Percentiles rank a stretch among this genome's conserved stretches.
phyloP scores from a whole-genome alignment of 2,797 vertebrate species.

The Pantherophis vulpinus region DNA sequence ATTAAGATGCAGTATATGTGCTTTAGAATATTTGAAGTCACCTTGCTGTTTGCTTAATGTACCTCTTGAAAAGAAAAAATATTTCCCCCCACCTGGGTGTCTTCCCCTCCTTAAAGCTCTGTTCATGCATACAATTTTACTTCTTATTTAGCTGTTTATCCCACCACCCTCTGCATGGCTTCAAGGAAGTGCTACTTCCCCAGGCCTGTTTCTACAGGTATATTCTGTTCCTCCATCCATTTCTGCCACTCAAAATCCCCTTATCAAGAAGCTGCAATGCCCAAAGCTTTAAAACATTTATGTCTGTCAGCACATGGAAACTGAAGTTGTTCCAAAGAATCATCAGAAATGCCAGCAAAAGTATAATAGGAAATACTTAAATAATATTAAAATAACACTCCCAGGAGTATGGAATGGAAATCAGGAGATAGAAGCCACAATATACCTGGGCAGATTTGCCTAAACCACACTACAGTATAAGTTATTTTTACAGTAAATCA shows the following conservation, averaged over 20 bases:
- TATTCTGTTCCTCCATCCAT: neutral
- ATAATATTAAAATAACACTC: neutral
- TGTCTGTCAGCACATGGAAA: conserved; percentile 33
- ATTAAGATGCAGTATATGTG: neutral
- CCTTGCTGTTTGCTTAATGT: neutral
- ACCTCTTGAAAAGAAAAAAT: neutral
- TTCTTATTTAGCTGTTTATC: neutral
- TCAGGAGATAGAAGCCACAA: neutral
- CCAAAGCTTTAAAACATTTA: neutral
- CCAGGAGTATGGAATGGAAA: neutral
- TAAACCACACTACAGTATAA: neutral
- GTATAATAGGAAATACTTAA: neutral
- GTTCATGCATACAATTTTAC: neutral
- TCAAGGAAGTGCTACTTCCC: neutral
- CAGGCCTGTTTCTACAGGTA: neutral
- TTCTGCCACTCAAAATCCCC: neutral
- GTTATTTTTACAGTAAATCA: neutral
- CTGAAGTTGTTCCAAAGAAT: neutral
- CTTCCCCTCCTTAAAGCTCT: neutral
- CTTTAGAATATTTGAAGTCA: neutral
- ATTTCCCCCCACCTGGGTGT: neutral
- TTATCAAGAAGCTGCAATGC: neutral
- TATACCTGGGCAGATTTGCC: neutral
- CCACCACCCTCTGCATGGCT: neutral
- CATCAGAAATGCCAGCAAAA: neutral